Evolutionary conservation across 2,888 invertebrate genomes (phyloP).

Genomic region (Synergus japonicus): DNA sequence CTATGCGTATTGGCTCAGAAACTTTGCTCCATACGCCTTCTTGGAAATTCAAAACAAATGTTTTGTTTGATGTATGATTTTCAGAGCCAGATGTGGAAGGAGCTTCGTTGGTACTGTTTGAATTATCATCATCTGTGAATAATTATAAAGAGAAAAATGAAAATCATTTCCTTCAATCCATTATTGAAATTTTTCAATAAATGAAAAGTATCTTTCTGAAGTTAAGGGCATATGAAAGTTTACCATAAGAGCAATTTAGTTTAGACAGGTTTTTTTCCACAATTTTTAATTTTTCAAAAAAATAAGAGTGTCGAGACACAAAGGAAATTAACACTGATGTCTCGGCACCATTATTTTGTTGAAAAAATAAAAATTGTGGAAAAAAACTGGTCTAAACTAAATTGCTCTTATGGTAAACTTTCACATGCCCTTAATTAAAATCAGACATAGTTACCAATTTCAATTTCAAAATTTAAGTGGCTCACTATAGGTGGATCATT

Average conservation of each 20-base stretch:
- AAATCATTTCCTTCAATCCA: no score
- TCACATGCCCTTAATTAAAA: background rate
- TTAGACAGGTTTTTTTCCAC: no score
- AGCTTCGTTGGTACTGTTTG: background rate
- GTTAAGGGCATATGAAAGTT: background rate
- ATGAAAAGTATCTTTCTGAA: background rate
- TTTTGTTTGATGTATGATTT: background rate
- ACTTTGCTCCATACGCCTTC: slow-evolving; percentile 41
- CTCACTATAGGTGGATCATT: background rate
- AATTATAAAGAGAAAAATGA: background rate
- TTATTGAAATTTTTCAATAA: no score
- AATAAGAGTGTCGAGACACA: no score
- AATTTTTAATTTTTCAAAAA: no score
- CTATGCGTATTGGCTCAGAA: slow-evolving; percentile 10
- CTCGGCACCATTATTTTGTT: no score
- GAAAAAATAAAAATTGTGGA: no score
- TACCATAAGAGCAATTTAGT: no score
- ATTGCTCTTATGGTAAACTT: no score
- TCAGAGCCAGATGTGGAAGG: background rate
- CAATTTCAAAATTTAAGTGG: background rate
- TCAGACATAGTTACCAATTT: background rate
- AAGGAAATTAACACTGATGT: no score
- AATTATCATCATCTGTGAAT: background rate
- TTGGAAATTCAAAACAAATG: background rate
- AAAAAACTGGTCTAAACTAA: no score